A percentile compares a stretch with the other conserved stretches of the same genome.
Evolutionary conservation across 1,140 invertebrate species (phyloP).

Genomic region (Plodia interpunctella): DNA sequence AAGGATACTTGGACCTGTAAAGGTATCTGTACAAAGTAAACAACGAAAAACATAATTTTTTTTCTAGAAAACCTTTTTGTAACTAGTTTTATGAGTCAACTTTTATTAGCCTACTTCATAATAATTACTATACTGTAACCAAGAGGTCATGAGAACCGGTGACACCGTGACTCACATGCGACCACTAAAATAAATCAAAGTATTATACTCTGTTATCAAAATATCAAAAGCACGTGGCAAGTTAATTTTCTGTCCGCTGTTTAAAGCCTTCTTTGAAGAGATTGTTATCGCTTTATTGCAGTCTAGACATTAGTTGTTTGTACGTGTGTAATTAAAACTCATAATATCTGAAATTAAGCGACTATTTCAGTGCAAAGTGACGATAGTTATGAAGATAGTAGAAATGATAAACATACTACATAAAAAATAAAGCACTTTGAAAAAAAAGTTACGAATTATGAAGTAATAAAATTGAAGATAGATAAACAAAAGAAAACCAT

Average conservation of each 20-base stretch:
- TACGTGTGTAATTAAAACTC: slow-evolving; percentile 39
- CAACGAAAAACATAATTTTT: neutral
- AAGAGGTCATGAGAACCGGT: slow-evolving; percentile 59
- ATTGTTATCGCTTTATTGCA: slow-evolving; percentile 69
- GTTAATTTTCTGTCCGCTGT: slow-evolving; percentile 71
- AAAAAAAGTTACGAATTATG: too few species aligned
- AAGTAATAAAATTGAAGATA: neutral
- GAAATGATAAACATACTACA: neutral
- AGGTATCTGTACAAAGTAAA: too few species aligned
- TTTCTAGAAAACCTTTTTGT: neutral
- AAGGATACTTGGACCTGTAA: too few species aligned
- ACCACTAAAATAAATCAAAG: slow-evolving; percentile 63
- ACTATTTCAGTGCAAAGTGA: neutral
- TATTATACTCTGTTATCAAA: slow-evolving; percentile 63
- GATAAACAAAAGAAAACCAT: slow-evolving; percentile 18
- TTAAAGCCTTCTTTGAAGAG: slow-evolving; percentile 69
- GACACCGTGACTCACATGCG: slow-evolving; percentile 1
- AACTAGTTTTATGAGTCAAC: neutral
- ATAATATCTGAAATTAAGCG: slow-evolving; percentile 5
- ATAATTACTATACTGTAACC: neutral
- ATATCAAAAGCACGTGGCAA: slow-evolving; percentile 72
- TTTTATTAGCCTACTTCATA: neutral
- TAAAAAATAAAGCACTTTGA: neutral
- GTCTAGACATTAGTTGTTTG: slow-evolving; percentile 59
- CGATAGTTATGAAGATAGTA: neutral